These are phyloP conservation scores for Rotaria socialis DNA, from an alignment of 2,888 invertebrate genomes.

Conservation along the genomic window DNA sequence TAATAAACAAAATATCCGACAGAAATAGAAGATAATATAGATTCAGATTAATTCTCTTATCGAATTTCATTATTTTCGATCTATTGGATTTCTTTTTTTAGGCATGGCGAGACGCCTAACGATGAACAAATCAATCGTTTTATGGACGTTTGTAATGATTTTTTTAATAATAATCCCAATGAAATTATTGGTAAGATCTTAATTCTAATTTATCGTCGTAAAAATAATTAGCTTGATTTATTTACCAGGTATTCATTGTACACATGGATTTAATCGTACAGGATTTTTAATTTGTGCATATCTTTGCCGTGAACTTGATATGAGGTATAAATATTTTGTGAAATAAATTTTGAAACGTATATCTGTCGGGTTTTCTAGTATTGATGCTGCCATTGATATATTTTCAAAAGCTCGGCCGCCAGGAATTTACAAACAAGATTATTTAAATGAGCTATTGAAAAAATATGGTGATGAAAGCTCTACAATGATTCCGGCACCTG, in stretches of 20 bases:
- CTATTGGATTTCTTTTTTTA: conserved; percentile 48
- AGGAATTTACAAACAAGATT: conserved; percentile 95
- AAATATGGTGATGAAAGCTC: conserved; percentile 71
- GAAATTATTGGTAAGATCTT: conserved; percentile 67
- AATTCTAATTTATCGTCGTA: neutral
- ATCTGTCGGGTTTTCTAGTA: conserved; percentile 54
- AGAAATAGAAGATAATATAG: too few relatives aligned
- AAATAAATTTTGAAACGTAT: neutral
- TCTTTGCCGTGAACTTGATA: conserved; percentile 60
- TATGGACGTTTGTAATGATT: conserved; percentile 73
- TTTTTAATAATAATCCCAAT: conserved; percentile 69
- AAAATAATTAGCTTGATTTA: neutral
- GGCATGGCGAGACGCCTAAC: conserved; percentile 84
- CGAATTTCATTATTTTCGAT: too few relatives aligned
- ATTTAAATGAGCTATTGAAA: conserved; percentile 77
- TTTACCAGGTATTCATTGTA: conserved; percentile 76
- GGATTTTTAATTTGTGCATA: conserved; percentile 89
- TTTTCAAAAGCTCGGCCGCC: conserved; percentile 77
- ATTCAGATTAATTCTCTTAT: too few relatives aligned
- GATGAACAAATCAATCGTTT: conserved; percentile 78
- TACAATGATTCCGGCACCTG: conserved; percentile 69
- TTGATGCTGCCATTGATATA: conserved; percentile 73
- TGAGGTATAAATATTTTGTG: neutral
- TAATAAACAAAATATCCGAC: too few relatives aligned
- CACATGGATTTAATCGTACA: conserved; percentile 96